These are phyloP conservation scores for Pseudopipra pipra DNA, from an alignment of 2,113 vertebrate species.

Conservation along the genomic window DNA sequence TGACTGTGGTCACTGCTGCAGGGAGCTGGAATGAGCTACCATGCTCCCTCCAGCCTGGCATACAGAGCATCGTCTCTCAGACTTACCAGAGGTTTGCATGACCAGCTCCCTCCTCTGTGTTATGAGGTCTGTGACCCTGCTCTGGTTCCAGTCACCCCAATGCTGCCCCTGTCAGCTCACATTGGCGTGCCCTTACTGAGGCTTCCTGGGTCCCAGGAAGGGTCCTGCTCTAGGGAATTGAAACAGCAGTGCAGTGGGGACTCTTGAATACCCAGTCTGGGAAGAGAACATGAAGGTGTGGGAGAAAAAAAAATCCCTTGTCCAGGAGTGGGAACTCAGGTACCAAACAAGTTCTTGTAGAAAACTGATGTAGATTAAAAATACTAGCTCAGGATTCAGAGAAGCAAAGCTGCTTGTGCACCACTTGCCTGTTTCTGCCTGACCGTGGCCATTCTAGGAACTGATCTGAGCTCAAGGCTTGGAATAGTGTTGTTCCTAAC, in stretches of 20 bases:
- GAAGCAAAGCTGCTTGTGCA: neutral
- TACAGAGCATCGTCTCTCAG: neutral
- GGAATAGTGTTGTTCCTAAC: neutral
- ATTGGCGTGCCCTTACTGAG: rapidly evolving
- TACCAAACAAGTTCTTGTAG: neutral
- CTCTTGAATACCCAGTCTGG: neutral
- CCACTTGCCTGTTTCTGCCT: neutral
- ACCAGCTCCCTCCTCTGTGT: neutral
- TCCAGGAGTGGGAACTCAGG: neutral
- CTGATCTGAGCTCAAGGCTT: neutral
- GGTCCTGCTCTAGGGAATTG: neutral
- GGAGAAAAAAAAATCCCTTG: neutral
- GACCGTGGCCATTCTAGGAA: neutral
- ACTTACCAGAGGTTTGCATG: neutral
- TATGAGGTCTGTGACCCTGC: neutral
- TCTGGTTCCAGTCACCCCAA: neutral
- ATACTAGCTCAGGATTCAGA: neutral
- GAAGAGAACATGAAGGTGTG: neutral
- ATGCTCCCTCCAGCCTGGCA: neutral
- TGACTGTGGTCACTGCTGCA: rapidly evolving
- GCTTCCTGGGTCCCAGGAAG: neutral
- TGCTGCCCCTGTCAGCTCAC: neutral
- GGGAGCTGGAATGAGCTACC: neutral
- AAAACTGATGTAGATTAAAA: neutral
- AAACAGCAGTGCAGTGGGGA: neutral